These are phyloP conservation scores for Centropyge bicolor DNA, from an alignment of 2,797 vertebrate species.

Conservation along the genomic window DNA sequence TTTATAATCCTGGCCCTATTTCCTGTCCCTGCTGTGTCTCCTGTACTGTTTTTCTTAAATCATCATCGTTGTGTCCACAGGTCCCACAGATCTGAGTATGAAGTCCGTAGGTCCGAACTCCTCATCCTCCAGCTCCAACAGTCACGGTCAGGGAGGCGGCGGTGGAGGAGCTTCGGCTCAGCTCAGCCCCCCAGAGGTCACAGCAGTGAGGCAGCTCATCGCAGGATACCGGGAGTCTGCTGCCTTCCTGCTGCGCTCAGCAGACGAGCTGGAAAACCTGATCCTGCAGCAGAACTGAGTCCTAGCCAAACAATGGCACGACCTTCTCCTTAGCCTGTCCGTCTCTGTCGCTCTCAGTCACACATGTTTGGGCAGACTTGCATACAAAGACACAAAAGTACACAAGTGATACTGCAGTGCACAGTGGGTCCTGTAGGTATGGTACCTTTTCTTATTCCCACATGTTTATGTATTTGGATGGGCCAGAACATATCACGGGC, in stretches of 20 bases:
- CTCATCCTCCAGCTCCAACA: conserved; percentile 89
- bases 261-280: conserved; percentile 99
- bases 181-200: conserved; percentile 97
- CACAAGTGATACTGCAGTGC: conserved; percentile 67
- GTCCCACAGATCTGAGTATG: conserved; percentile 99
- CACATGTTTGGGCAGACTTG: conserved; percentile 55
- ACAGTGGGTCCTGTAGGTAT: conserved; percentile 75
- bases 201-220: conserved; percentile 97
- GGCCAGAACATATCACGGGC: conserved; percentile 72
- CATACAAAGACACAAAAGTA: conserved; percentile 68
- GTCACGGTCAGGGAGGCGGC: conserved; percentile 90
- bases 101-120: conserved; percentile 92
- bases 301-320: conserved; percentile 66
- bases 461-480: conserved; percentile 62
- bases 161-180: conserved; percentile 93
- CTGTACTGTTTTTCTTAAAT: neutral
- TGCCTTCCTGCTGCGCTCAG: conserved; percentile 97
- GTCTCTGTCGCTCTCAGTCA: conserved; percentile 54
- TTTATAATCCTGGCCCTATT: neutral
- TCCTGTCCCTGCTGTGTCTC: neutral
- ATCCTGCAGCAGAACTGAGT: conserved; percentile 99
- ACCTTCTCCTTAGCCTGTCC: conserved; percentile 58
- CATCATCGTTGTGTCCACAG: conserved; percentile 72
- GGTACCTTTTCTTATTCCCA: conserved; percentile 68
- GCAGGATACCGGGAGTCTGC: conserved; percentile 98